A percentile compares a stretch with the other conserved stretches of the same genome.
Conservation (phyloP, 1,140 invertebrate species). For the Andrena cerasifolii region DNA sequence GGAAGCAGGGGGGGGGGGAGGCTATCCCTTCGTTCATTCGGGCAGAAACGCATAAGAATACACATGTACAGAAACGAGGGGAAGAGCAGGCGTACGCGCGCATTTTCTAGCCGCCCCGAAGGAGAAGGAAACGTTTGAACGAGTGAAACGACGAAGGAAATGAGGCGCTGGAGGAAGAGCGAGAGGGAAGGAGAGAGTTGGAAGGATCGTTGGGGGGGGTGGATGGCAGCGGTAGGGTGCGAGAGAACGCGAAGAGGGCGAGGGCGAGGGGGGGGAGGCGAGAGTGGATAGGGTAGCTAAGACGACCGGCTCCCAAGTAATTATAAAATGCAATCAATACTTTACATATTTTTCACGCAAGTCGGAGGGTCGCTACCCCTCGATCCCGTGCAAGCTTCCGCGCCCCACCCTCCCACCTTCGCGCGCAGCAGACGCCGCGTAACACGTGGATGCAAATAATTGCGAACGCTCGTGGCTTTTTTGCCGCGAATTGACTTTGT, state of each 20-base stretch:
- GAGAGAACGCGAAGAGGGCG: constrained; percentile 69
- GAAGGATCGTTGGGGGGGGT: constrained; percentile 32
- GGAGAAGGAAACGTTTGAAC: constrained; percentile 52
- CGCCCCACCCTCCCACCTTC: constrained; percentile 50
- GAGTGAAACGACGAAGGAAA: constrained; percentile 44
- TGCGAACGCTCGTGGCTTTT: constrained; percentile 15
- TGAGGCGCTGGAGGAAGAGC: constrained; percentile 26
- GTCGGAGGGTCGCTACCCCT: constrained; percentile 61
- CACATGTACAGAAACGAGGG: constrained; percentile 20
- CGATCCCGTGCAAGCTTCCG: constrained; percentile 45
- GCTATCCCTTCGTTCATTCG: constrained; percentile 47
- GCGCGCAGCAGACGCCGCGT: constrained; percentile 35
- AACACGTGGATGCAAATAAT: constrained; percentile 55
- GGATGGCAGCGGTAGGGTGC: constrained; percentile 69
- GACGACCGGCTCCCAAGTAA: constrained; percentile 82
- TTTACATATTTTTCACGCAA: constrained; percentile 83
- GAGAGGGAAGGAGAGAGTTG: constrained; percentile 23
- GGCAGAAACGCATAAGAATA: constrained; percentile 57
- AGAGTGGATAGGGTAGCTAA: constrained; percentile 79
- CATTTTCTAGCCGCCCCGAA: constrained; percentile 23
- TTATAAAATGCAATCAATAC: constrained; percentile 84
- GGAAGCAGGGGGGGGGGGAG: not conserved
- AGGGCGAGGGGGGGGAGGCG: constrained; percentile 66
- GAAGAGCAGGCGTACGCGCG: not conserved
- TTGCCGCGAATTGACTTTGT: constrained; percentile 37